Evolutionary conservation across 2,113 vertebrate species (phyloP), one percentile per base, ranked within the genome.

Genomic region (Pipra filicauda): DNA sequence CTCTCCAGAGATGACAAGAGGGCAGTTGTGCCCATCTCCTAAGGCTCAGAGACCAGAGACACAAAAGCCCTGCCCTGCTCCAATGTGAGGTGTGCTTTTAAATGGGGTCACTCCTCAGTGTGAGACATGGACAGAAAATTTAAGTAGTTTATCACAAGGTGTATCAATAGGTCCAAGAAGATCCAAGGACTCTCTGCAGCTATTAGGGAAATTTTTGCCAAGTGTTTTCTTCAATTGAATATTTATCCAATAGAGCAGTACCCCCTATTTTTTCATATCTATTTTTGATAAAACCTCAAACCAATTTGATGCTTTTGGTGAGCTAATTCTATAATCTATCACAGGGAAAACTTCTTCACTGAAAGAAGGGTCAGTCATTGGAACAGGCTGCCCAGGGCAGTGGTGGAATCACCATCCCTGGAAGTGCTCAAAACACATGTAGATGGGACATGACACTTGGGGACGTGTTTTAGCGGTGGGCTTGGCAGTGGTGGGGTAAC

Each of bases 101-200:
- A 59, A 10, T 52, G 15, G 19, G 24, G 30, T 21, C 33, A 35
- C 17, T 74, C 64, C 9, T 87, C n/a, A 35, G 33, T 65, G 4
- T 0, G 1, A 54, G 48, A 30, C 5, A 6, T 0, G 2, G 15
- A 31, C 15, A 82, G 33, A 76, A 80, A 83, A 21, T 48, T 30
- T 11, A 49, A 74, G 15, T 51, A 33, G 33, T 94, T 83, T 43
- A 27, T 57, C 37, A 75, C 1, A 4, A 27, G 5, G 6, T 61
- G 12, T 24, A 83, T 30, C 37, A 70, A 27, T 28, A 74, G 6
- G 7, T 83, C 37, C 44, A n/a, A 73, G 37, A 73, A 67, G 15
- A 85, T 17, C 13, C 54, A 85, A 85, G 17, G 12, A 39, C 6
- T 61, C 35, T 89, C 4, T 13, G 41, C 30, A 78, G 9, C 16